Evolutionary conservation across 2,888 invertebrate species (phyloP).

Genomic region (Acrobasis consociella): DNA sequence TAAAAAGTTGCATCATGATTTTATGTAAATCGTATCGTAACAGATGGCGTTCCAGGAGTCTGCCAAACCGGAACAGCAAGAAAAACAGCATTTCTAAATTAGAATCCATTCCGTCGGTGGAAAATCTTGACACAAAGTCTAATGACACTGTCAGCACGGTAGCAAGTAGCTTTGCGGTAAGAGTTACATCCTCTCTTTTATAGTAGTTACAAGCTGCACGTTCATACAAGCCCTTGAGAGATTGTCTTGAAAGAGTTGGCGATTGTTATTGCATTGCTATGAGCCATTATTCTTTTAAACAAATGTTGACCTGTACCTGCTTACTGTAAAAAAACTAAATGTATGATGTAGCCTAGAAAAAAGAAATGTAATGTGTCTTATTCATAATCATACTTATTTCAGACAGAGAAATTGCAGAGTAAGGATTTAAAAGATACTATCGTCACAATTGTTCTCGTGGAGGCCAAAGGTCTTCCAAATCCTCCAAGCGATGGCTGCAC

Average conservation of each 20-base stretch:
- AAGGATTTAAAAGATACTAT: slow-evolving; percentile 39
- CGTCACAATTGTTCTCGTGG: slow-evolving; percentile 62
- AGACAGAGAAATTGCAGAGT: slow-evolving; percentile 20
- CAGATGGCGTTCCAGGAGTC: slow-evolving; percentile 15
- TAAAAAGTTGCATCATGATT: too few relatives aligned
- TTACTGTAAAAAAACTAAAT: too few relatives aligned
- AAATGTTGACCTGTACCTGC: too few relatives aligned
- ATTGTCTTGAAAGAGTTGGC: too few relatives aligned
- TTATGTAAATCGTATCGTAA: not conserved
- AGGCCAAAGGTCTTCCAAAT: slow-evolving; percentile 61
- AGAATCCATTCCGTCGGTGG: slow-evolving; percentile 20
- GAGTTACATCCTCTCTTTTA: not conserved
- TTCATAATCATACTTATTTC: not conserved
- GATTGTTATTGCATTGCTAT: not conserved
- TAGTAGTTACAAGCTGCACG: too few relatives aligned
- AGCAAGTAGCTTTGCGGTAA: slow-evolving; percentile 12
- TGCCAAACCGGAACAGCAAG: slow-evolving; percentile 4
- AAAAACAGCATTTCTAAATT: slow-evolving; percentile 14
- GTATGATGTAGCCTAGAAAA: too few relatives aligned
- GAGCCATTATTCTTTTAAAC: not conserved
- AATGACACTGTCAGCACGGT: slow-evolving; percentile 17
- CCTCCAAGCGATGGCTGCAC: slow-evolving; percentile 55
- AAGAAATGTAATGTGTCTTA: not conserved
- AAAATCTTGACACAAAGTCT: slow-evolving; percentile 22
- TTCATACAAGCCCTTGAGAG: too few relatives aligned